A percentile compares a stretch with the other conserved stretches of the same genome.
These are phyloP conservation scores for Zaprionus inermis DNA, from an alignment of 1,140 invertebrate genomes.

Conservation along the genomic window DNA sequence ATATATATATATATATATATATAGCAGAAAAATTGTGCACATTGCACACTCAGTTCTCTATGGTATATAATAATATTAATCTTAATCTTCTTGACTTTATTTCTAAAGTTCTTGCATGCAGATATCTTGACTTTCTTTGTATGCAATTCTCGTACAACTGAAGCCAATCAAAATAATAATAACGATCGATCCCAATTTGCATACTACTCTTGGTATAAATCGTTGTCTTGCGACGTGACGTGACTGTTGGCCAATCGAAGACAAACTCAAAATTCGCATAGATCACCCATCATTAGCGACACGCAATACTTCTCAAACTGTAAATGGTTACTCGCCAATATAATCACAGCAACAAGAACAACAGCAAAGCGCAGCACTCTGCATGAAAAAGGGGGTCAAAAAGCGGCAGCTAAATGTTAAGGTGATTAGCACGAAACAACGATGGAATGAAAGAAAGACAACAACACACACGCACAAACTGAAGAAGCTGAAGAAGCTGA, in stretches of 20 bases:
- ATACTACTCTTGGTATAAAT: neutral
- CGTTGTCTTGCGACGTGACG: slow-evolving; percentile 1
- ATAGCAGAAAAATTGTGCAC: no score
- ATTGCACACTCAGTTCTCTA: no score
- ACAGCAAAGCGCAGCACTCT: slow-evolving; percentile 26
- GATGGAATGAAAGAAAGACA: neutral
- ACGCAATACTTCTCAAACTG: slow-evolving; percentile 74
- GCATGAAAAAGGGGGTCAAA: slow-evolving; percentile 74
- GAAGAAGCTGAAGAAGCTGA: slow-evolving; percentile 34
- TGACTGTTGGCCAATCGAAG: slow-evolving; percentile 52
- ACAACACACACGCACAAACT: neutral
- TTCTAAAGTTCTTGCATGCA: neutral
- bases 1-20: no score
- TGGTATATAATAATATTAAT: no score
- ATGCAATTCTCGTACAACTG: slow-evolving; percentile 12
- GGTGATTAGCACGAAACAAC: slow-evolving; percentile 74
- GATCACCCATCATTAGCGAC: slow-evolving; percentile 66
- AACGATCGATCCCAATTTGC: slow-evolving; percentile 38
- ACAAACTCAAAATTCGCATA: slow-evolving; percentile 52
- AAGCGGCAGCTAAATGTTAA: slow-evolving; percentile 73
- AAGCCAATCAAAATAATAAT: slow-evolving; percentile 17
- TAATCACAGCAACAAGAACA: slow-evolving; percentile 44
- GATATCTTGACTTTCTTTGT: neutral
- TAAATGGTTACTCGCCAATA: slow-evolving; percentile 70
- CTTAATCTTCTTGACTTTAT: neutral